Percentiles rank a stretch among this genome's conserved stretches.
Conservation (phyloP, 2,113 vertebrate genomes). For the Propithecus coquereli region DNA sequence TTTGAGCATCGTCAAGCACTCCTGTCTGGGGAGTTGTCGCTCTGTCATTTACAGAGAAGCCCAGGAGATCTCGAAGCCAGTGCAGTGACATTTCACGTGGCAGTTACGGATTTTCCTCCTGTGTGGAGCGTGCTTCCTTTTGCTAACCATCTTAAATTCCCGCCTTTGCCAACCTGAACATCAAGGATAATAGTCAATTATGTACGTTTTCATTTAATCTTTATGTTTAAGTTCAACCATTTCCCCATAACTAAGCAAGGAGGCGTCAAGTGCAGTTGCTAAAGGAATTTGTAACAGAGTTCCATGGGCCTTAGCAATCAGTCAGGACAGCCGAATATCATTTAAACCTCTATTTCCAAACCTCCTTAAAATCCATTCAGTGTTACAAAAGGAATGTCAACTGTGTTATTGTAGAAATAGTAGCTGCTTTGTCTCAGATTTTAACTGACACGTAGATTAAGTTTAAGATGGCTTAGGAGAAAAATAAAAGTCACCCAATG, state of each 20-base stretch:
- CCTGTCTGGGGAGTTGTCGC: not conserved
- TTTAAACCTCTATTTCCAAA: not conserved
- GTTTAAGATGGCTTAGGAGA: not conserved
- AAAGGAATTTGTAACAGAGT: not conserved
- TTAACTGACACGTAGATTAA: not conserved
- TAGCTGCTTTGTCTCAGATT: not conserved
- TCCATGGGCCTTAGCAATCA: not conserved
- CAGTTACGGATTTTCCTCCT: conserved; percentile 1
- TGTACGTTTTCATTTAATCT: conserved; percentile 41
- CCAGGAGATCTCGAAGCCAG: not conserved
- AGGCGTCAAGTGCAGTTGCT: not conserved
- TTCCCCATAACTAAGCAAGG: not conserved
- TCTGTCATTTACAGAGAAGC: not conserved
- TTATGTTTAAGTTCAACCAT: not conserved
- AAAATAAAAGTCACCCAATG: not conserved
- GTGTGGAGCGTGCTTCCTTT: not conserved
- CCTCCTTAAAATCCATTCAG: not conserved
- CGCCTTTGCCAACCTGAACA: conserved; percentile 34
- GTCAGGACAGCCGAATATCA: not conserved
- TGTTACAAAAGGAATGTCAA: not conserved
- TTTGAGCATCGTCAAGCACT: not conserved
- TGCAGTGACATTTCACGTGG: not conserved
- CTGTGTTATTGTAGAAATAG: not conserved
- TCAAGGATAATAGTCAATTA: not conserved
- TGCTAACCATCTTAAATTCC: conserved; percentile 39